Evolutionary conservation across 1,140 invertebrate genomes (phyloP), one percentile per base, ranked within the genome.

Genomic region (Pteromalus puparum): DNA sequence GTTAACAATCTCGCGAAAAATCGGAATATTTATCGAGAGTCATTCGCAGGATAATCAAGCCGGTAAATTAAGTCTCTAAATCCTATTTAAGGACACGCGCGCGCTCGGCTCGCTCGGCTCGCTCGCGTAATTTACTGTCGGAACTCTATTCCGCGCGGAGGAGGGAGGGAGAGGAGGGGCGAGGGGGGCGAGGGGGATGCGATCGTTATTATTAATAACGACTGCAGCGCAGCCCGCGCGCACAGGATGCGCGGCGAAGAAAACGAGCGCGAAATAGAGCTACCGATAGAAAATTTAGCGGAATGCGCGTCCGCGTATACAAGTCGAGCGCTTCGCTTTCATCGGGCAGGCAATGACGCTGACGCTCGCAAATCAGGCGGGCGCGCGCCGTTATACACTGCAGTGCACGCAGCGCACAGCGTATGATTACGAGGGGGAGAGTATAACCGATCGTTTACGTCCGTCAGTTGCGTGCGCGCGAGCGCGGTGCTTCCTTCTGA

Each of bases 401-500:
- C 30, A 34, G 9, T 15, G 46, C 1, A 48, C 9, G 46, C 10
- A 48, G 1, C 10, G 10, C 1, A 18, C 4, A 28, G 12, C 42
- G 18, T 75, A 75, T 46, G 38, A 75, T 75, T 75, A 75, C 42
- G n/a, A 42, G 73, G 28, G 73, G 28, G 67, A 68, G 26, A 12
- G 67, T 7, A 70, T 28, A 70, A 70, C 68, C 34, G 72, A 46
- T 75, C 73, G 73, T 75, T 75, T 48, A 75, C 34, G 38, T 75
- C 42, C 73, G 42, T 75, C 73, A 42, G 21, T 75, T 61, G 53
- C 53, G 53, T 61, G 21, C 53, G 53, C 6, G 38, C 6, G 5
- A 2, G 5, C 34, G 10, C 12, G 26, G 2, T 24, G 26, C 68
- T 70, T 70, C 68, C 68, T 70, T 30, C 13, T 70, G 10, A 70